Percentiles rank a stretch among this genome's conserved stretches.
These are phyloP conservation scores for Trochalopteron elliotii DNA, from an alignment of 2,113 vertebrate genomes.

Conservation along the genomic window DNA sequence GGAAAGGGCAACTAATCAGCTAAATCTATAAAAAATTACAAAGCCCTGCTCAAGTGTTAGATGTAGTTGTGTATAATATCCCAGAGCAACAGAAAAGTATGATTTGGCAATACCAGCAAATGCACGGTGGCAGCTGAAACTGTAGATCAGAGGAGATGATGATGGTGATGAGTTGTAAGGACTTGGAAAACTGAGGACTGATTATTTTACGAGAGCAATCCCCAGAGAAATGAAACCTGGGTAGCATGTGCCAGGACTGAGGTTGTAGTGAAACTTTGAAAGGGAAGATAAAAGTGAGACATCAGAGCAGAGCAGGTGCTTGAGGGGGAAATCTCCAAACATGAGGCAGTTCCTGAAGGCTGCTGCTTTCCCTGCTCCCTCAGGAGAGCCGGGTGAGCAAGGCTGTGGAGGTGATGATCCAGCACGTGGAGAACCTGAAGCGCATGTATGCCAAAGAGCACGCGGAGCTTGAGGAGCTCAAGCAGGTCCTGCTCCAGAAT, in stretches of 20 bases:
- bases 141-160: background rate
- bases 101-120: background rate
- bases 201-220: background rate
- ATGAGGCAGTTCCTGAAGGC: background rate
- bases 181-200: background rate
- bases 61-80: background rate
- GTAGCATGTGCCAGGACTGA: background rate
- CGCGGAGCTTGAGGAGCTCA: slow-evolving; percentile 87
- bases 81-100: background rate
- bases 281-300: background rate
- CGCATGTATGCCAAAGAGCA: slow-evolving; percentile 94
- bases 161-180: background rate
- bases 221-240: background rate
- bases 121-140: background rate
- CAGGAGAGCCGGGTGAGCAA: slow-evolving; percentile 93
- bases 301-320: background rate
- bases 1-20: background rate
- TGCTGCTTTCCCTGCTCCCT: background rate
- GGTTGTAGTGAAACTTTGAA: background rate
- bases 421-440: slow-evolving; percentile 95
- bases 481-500: slow-evolving; percentile 83
- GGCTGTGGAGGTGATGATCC: slow-evolving; percentile 96
- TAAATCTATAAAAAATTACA: background rate
- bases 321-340: too few species aligned
- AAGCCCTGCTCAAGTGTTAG: background rate